Evolutionary conservation across 2,113 vertebrate species (phyloP).

Genomic region (Ceyx melanurus): DNA sequence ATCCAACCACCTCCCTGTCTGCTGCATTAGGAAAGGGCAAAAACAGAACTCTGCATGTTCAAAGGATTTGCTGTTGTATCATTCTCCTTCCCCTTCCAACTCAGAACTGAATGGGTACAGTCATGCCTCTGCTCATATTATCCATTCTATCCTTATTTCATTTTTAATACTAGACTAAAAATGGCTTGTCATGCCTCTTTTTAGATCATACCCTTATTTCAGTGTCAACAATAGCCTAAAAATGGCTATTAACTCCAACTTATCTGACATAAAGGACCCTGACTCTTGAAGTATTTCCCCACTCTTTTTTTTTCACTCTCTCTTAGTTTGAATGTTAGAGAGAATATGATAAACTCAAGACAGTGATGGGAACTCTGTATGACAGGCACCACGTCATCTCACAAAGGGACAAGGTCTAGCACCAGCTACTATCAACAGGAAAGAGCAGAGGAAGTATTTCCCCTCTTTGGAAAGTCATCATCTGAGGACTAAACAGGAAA

Average conservation of each 20-base stretch:
- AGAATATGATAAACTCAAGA: neutral
- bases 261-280: neutral
- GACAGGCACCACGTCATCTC: neutral
- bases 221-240: neutral
- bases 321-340: neutral
- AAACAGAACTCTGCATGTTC: accelerated
- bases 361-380: neutral
- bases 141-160: neutral
- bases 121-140: neutral
- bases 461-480: neutral
- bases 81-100: neutral
- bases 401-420: neutral
- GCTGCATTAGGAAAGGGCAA: neutral
- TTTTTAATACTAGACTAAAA: neutral
- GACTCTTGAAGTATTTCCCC: neutral
- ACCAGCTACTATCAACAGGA: neutral
- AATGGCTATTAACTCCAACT: neutral
- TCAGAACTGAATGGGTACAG: neutral
- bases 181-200: accelerated
- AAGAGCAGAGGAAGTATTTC: neutral
- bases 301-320: neutral
- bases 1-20: neutral
- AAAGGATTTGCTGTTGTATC: accelerated
- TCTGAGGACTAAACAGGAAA: neutral
- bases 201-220: neutral